Evolutionary conservation across 2,797 vertebrate genomes (phyloP).

Genomic region (Labeo calbasu): DNA sequence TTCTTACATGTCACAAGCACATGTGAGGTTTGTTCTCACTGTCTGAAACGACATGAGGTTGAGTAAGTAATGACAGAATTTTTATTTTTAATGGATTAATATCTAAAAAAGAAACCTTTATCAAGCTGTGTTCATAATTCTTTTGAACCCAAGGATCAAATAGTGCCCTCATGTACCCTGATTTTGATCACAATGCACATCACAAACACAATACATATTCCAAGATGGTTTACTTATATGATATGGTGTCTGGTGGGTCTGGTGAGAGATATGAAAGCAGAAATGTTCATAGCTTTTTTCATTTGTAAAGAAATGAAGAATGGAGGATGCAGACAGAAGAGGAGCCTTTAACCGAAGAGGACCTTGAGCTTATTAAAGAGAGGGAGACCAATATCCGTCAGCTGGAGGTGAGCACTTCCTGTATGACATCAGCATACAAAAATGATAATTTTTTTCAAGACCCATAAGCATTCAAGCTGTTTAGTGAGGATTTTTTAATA

Average conservation of each 20-base stretch:
- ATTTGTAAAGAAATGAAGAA: conserved; percentile 80
- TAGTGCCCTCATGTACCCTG: neutral
- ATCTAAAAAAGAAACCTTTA: neutral
- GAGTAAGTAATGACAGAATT: neutral
- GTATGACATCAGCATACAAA: neutral
- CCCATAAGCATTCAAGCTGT: neutral
- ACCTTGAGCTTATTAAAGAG: conserved; percentile 90
- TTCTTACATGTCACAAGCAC: neutral
- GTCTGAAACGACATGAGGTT: neutral
- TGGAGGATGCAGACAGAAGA: conserved; percentile 85
- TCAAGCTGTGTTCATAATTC: neutral
- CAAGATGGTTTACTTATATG: neutral
- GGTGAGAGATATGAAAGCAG: neutral
- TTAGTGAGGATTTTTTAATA: neutral
- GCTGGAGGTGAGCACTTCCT: conserved; percentile 81
- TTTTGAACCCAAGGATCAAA: neutral
- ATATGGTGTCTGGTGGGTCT: neutral
- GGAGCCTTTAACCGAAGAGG: conserved; percentile 85
- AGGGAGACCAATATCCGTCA: conserved; percentile 90
- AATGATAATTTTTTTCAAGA: neutral
- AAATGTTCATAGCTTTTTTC: conserved; percentile 7
- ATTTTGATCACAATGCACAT: neutral
- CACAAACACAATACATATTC: neutral
- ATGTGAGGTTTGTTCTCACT: neutral
- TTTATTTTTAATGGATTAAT: neutral